Base-by-base conservation (phyloP, 53 echinoderm and acorn worm genomes). In the Mesocentrotus franciscanus region DNA sequence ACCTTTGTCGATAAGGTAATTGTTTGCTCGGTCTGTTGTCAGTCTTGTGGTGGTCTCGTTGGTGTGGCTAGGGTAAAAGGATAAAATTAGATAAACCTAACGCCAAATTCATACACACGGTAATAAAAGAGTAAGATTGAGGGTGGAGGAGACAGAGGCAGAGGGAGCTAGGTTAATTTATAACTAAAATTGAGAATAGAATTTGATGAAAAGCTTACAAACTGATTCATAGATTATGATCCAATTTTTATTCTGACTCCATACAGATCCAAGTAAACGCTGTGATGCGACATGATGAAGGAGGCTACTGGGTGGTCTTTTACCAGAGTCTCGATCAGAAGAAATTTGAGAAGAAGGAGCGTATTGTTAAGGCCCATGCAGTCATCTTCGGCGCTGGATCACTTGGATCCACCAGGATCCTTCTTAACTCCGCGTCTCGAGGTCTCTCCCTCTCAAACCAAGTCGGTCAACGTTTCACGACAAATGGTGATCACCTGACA, bases 351-450 rank as follows among this genome's bases (percentile, higher is more conserved):
- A 85, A 68, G 71, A 91, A 84, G 26, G 94, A 96, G 85, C 96
- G 92, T 18, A 96, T 92, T 9, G 97, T 97, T 8, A 79, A 89
- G 36, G 97, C 97, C 13, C 72, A 94, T 11, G 92, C 92, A 13
- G 96, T 97, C n/a, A 95, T 97, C 12, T 90, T 97, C 24, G 96
- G 94, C 1, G 96, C 94, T 4, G 97, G 97, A 33, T 83, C 97
- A 10, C 61, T 97, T 18, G 97, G 97, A 27, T 97, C 97, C 7
- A 97, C 97, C 22, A 91, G 90, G 60, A 95, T 97, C 71, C 96
- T 97, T 2, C 91, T 96, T 39, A 94, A 95, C 27, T 97, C 97
- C 15, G 60, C 30, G 10, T 84, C 96, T 15, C 96, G 95, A 9
- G 97, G 97, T 14, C 71, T 96, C 2, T 22, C 89, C 34, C 42